Evolutionary conservation across 2,113 vertebrate genomes (phyloP), one percentile per base, ranked within the genome.

Genomic region (Amphilophus citrinellus): DNA sequence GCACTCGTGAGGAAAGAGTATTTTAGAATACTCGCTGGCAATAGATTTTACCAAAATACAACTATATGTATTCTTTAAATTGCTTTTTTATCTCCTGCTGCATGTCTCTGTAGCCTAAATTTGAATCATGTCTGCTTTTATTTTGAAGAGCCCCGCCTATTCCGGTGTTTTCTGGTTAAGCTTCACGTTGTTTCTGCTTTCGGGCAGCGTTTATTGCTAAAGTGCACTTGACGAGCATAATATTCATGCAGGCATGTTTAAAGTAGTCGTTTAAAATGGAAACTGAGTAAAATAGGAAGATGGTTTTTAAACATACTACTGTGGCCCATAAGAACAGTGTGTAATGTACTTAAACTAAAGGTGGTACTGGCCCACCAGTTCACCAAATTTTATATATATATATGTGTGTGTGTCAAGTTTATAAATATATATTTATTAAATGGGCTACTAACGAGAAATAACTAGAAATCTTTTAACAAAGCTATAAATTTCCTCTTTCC

Each of bases 51-150:
- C 17, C 27, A 56, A 50, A 73, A 32, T 14, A 0, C 35, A 73
- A 30, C 32, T 5, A 1, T n/a, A 3, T 73, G 65, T 73, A 18
- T 53, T n/a, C 32, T 73, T 32, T 10, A 39, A 39, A 53, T 7
- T 32, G 47, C 17, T 10, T 10, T 1, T 35, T 73, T 24, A 56
- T 35, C 20, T 47, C 47, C 47, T 73, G 2, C 66, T 50, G 15
- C 44, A 2, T 71, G 15, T 50, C 44, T 18, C 11, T 63, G 1
- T 18, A 4, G 35, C 39, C 2, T 4, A 53, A 13, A 79, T 24
- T 3, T 32, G 6, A 57, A 47, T 7, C 0, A 1, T 61, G 61
- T 2, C 5, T 4, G 27, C 30, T 87, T 80, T 93, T 89, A 90
- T 61, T 86, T 56, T 82, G 81, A 81, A 86, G 6, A 37, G 32